Conservation (phyloP, 2,113 vertebrate genomes). For the Phrynocephalus versicolor region DNA sequence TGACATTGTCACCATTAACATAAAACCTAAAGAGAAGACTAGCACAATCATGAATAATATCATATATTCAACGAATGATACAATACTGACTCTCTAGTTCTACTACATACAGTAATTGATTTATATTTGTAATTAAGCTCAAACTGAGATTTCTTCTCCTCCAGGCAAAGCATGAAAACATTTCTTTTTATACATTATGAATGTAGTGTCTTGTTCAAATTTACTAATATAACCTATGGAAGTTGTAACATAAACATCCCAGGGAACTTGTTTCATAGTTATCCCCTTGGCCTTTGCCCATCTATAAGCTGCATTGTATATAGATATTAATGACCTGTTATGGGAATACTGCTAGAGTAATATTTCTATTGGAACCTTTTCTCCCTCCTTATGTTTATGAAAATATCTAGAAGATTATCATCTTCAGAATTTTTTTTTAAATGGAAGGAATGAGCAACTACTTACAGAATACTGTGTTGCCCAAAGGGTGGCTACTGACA, state of each 20-base stretch:
- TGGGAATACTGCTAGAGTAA: background rate
- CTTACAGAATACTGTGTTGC: background rate
- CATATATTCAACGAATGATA: background rate
- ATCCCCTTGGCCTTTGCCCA: constrained; percentile 32
- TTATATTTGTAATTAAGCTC: constrained; percentile 18
- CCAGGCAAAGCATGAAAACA: constrained; percentile 20
- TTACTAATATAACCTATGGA: constrained; percentile 7
- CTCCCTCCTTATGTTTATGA: background rate
- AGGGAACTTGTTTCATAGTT: constrained; percentile 46
- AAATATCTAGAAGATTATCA: background rate
- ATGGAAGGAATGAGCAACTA: background rate
- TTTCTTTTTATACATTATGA: constrained; percentile 34
- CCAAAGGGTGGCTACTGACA: background rate
- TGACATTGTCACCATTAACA: background rate
- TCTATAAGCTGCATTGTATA: constrained; percentile 26
- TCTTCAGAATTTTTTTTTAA: background rate
- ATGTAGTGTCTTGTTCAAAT: constrained; percentile 35
- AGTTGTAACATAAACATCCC: constrained; percentile 38
- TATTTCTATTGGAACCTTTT: background rate
- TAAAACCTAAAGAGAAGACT: background rate
- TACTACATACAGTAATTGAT: background rate
- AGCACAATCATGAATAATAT: constrained; percentile 18
- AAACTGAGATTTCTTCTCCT: constrained; percentile 1
- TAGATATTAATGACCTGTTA: background rate
- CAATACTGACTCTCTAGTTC: constrained; percentile 8